Percentiles rank a stretch among this genome's conserved stretches.
These are phyloP conservation scores for Zele albiditarsus DNA, from an alignment of 2,888 invertebrate genomes.

Conservation along the genomic window DNA sequence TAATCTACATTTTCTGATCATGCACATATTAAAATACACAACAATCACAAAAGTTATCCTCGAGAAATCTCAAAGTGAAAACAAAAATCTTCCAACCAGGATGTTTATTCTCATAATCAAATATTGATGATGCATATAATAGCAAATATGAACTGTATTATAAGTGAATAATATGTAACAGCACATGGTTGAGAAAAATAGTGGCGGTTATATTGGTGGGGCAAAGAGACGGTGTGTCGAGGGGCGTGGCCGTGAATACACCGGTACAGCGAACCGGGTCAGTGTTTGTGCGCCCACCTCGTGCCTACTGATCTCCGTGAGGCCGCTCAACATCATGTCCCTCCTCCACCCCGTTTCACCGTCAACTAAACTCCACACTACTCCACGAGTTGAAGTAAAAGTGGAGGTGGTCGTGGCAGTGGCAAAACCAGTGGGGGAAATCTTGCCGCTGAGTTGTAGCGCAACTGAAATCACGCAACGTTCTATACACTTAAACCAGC, in stretches of 20 bases:
- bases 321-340: constrained; percentile 36
- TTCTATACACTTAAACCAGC: background rate
- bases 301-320: constrained; percentile 57
- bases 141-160: background rate
- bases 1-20: too few relatives aligned
- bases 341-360: constrained; percentile 14
- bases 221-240: constrained; percentile 43
- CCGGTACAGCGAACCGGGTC: constrained; percentile 50
- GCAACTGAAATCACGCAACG: constrained; percentile 5
- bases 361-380: background rate
- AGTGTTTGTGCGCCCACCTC: constrained; percentile 64
- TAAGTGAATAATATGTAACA: background rate
- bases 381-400: constrained; percentile 29
- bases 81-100: too few relatives aligned
- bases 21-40: too few relatives aligned
- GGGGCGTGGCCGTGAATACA: constrained; percentile 48
- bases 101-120: too few relatives aligned
- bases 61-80: too few relatives aligned
- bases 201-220: constrained; percentile 9
- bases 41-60: too few relatives aligned
- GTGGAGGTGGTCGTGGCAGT: constrained; percentile 31
- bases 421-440: constrained; percentile 41
- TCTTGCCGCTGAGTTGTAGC: background rate
- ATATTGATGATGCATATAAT: background rate
- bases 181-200: background rate